Conservation (phyloP, 1,140 invertebrate species). For the Venustaconcha ellipsiformis region DNA sequence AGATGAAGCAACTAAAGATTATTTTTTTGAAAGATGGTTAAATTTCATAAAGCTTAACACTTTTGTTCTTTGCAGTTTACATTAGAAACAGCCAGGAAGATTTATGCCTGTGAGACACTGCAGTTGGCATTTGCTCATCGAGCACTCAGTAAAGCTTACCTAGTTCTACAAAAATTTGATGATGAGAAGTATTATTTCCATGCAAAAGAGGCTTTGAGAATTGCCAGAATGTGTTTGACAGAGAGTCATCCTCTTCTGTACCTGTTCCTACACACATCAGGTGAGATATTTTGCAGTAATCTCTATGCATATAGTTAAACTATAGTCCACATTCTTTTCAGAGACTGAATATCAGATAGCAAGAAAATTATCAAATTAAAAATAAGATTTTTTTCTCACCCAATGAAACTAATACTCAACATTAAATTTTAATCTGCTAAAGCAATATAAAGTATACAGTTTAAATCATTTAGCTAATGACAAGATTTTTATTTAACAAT, state of each 20-base stretch:
- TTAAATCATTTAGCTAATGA: too few species aligned
- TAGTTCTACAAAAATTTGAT: constrained; percentile 53
- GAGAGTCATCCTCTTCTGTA: constrained; percentile 52
- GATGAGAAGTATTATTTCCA: constrained; percentile 54
- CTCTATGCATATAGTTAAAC: too few species aligned
- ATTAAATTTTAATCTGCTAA: too few species aligned
- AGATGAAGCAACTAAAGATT: too few species aligned
- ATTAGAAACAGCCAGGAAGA: constrained; percentile 47
- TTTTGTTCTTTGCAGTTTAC: constrained; percentile 39
- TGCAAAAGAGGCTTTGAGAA: constrained; percentile 55
- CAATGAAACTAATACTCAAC: too few species aligned
- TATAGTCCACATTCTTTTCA: too few species aligned
- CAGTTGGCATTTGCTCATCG: constrained; percentile 56
- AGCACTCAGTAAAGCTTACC: constrained; percentile 54
- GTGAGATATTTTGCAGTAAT: constrained; percentile 29
- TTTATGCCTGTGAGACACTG: constrained; percentile 58
- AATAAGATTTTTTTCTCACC: too few species aligned
- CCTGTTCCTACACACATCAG: constrained; percentile 59
- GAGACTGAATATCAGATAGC: too few species aligned
- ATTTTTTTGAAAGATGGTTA: too few species aligned
- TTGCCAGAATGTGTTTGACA: constrained; percentile 49
- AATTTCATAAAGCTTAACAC: neutral
- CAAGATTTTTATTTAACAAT: too few species aligned
- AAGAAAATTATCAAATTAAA: too few species aligned
- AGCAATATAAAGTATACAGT: too few species aligned